Conservation (phyloP, 2,888 invertebrate genomes). For the Tetranychus truncatus region DNA sequence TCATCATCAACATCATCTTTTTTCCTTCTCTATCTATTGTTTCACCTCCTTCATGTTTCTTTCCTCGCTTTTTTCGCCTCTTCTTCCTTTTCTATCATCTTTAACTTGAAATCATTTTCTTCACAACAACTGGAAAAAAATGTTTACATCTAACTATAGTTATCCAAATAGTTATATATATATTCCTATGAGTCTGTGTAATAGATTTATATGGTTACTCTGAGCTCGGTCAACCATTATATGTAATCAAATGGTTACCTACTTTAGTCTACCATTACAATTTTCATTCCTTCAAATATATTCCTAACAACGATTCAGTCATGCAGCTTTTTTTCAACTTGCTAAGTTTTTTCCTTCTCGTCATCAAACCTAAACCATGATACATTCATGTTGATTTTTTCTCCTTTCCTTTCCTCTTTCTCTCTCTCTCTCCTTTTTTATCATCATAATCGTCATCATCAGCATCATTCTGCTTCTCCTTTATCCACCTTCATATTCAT, state of each 20-base stretch:
- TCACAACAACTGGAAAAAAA: neutral
- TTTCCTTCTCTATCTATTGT: neutral
- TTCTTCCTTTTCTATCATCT: no score
- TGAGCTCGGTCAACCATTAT: neutral
- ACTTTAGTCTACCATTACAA: no score
- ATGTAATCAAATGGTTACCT: conserved; percentile 1
- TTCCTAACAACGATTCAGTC: neutral
- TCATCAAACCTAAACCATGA: no score
- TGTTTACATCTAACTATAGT: neutral
- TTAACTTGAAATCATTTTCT: no score
- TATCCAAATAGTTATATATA: neutral
- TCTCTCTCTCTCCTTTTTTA: no score
- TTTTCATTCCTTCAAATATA: neutral
- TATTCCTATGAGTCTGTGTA: neutral
- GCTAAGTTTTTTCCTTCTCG: no score
- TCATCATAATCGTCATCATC: no score
- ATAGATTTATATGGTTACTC: neutral
- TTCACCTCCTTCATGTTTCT: neutral
- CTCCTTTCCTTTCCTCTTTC: neutral
- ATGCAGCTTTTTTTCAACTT: neutral
- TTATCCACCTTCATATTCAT: neutral
- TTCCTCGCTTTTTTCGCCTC: no score
- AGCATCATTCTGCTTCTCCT: no score
- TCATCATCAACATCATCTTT: neutral
- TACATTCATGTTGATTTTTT: neutral